phyloP scores from a whole-genome alignment of 2,113 vertebrate species.

The Myrmophylax atrothorax region DNA sequence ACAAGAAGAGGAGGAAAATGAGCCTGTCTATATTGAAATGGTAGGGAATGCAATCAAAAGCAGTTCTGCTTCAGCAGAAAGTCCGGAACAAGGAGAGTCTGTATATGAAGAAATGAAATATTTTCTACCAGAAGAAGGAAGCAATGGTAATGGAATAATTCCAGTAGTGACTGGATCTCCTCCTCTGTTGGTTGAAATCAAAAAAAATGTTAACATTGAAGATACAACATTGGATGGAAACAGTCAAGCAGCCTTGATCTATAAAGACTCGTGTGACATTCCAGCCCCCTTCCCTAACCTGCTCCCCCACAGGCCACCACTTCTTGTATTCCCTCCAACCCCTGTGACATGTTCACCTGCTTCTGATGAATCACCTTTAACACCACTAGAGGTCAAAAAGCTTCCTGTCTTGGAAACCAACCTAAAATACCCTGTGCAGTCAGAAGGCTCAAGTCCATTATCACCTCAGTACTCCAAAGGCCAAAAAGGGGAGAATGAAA shows the following conservation, averaged over 20 bases:
- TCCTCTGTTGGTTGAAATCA: slow-evolving; percentile 59
- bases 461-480: slow-evolving; percentile 87
- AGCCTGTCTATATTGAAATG: slow-evolving; percentile 95
- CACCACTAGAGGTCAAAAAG: slow-evolving; percentile 94
- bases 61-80: slow-evolving; percentile 66
- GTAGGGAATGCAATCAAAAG: slow-evolving; percentile 79
- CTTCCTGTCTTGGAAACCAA: slow-evolving; percentile 93
- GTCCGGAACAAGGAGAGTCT: slow-evolving; percentile 85
- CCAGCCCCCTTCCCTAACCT: slow-evolving; percentile 95
- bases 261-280: slow-evolving; percentile 85
- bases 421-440: slow-evolving; percentile 84
- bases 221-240: slow-evolving; percentile 5
- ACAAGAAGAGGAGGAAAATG: slow-evolving; percentile 79
- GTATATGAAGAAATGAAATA: slow-evolving; percentile 99
- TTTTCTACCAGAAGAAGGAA: slow-evolving; percentile 80
- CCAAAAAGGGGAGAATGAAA: slow-evolving; percentile 73
- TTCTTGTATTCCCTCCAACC: slow-evolving; percentile 92
- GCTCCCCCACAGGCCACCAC: slow-evolving; percentile 90
- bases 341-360: slow-evolving; percentile 93
- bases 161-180: slow-evolving; percentile 53
- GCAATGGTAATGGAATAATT: slow-evolving; percentile 18
- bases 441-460: slow-evolving; percentile 84
- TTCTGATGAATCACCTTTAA: slow-evolving; percentile 94
- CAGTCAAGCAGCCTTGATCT: slow-evolving; percentile 47
- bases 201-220: slow-evolving; percentile 38